Conservation (phyloP, 2,797 vertebrate species). For the Cottoperca gobio region DNA sequence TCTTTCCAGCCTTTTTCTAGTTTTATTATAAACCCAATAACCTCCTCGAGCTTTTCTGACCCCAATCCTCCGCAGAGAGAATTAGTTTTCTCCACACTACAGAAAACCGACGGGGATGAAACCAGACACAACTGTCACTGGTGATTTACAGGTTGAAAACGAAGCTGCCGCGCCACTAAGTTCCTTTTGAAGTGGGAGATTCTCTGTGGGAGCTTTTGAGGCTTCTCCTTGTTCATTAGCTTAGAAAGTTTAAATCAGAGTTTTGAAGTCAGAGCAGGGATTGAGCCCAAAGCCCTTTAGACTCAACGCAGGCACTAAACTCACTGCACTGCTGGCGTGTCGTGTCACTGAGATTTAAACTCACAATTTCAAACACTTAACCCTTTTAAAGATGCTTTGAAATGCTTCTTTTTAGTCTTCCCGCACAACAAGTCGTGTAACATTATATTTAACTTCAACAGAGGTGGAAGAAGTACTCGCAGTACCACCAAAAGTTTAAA, state of each 20-base stretch:
- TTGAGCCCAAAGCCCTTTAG: background rate
- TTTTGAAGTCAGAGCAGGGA: conserved; percentile 5
- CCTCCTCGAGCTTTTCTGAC: conserved; percentile 6
- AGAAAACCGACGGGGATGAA: conserved; percentile 28
- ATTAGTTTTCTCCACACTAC: background rate
- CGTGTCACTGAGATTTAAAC: background rate
- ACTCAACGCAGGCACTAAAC: background rate
- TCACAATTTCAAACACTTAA: background rate
- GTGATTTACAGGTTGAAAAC: conserved; percentile 9
- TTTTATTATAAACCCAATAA: conserved; percentile 23
- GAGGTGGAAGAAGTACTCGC: no score
- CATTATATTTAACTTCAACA: no score
- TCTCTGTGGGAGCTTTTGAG: background rate
- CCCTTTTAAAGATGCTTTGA: background rate
- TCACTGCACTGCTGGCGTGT: background rate
- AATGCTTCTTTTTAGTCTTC: no score
- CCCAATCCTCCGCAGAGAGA: background rate
- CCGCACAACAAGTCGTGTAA: no score
- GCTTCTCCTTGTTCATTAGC: conserved; percentile 23
- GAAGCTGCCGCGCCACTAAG: background rate
- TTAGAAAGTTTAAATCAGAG: conserved; percentile 1
- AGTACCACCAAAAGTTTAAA: no score
- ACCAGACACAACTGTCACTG: background rate
- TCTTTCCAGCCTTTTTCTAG: conserved; percentile 22
- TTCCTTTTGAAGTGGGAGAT: background rate